Conservation (phyloP, 92 coral and sea anemone genomes). For the Desmophyllum pertusum region DNA sequence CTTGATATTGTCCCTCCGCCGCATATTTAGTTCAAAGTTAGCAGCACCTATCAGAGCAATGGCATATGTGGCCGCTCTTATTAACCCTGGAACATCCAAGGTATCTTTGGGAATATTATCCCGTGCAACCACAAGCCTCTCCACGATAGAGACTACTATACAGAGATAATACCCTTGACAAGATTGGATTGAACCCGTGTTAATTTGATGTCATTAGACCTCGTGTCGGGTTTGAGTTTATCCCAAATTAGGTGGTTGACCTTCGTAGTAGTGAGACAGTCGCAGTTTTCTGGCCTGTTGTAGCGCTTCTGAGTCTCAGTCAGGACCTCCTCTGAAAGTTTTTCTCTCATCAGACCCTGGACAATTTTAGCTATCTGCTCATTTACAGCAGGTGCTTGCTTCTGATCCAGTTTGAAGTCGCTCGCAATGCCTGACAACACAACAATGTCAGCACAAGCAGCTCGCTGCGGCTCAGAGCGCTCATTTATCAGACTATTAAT, state of each 20-base stretch:
- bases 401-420: conserved; percentile 43
- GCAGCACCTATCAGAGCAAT: conserved; percentile 64
- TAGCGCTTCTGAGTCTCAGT: conserved; percentile 49
- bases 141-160: too few species aligned
- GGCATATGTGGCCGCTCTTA: conserved; percentile 49
- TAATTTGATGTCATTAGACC: too few species aligned
- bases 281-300: conserved; percentile 58
- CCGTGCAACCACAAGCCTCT: too few species aligned
- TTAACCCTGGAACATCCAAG: conserved; percentile 50
- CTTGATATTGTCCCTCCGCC: too few species aligned
- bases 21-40: conserved; percentile 55
- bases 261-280: conserved; percentile 25
- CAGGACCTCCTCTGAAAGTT: conserved; percentile 53
- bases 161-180: too few species aligned
- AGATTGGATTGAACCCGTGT: too few species aligned
- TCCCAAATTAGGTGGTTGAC: too few species aligned
- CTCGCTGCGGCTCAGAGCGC: background rate
- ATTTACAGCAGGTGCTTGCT: conserved; percentile 55
- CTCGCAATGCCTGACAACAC: conserved; percentile 39
- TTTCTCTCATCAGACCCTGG: conserved; percentile 53
- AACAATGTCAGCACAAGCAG: background rate
- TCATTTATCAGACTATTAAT: background rate
- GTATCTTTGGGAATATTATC: too few species aligned
- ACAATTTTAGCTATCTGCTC: conserved; percentile 21
- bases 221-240: too few species aligned